phyloP scores from a whole-genome alignment of 2,113 vertebrate genomes.

The Sturnus vulgaris region DNA sequence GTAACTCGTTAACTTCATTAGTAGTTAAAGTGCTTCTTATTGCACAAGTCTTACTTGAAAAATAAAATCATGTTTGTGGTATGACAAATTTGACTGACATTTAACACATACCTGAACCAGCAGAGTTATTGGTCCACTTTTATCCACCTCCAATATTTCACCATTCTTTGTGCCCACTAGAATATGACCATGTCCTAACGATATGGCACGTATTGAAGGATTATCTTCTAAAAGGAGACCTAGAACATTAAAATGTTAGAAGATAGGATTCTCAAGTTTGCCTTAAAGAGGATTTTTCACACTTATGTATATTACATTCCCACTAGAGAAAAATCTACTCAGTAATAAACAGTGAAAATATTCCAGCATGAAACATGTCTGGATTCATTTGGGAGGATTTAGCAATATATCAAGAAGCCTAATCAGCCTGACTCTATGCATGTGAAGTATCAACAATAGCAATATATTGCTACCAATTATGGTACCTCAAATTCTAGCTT shows the following conservation, averaged over 20 bases:
- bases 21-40: background rate
- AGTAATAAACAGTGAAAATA: background rate
- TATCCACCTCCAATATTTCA: constrained; percentile 97
- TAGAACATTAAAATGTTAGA: constrained; percentile 59
- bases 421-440: background rate
- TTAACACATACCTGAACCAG: constrained; percentile 78
- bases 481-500: background rate
- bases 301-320: background rate
- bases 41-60: background rate
- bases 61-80: background rate
- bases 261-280: background rate
- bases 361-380: background rate
- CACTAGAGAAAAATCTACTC: background rate
- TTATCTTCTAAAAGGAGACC: constrained; percentile 98
- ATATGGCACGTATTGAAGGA: constrained; percentile 99
- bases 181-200: constrained; percentile 95
- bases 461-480: background rate
- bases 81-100: background rate
- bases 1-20: background rate
- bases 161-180: constrained; percentile 98
- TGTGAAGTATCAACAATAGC: background rate
- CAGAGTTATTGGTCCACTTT: constrained; percentile 93
- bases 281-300: background rate
- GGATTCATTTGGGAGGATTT: background rate
- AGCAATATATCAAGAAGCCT: background rate